Evolutionary conservation across 2,113 vertebrate genomes (phyloP).

Genomic region (Pollachius pollachius): DNA sequence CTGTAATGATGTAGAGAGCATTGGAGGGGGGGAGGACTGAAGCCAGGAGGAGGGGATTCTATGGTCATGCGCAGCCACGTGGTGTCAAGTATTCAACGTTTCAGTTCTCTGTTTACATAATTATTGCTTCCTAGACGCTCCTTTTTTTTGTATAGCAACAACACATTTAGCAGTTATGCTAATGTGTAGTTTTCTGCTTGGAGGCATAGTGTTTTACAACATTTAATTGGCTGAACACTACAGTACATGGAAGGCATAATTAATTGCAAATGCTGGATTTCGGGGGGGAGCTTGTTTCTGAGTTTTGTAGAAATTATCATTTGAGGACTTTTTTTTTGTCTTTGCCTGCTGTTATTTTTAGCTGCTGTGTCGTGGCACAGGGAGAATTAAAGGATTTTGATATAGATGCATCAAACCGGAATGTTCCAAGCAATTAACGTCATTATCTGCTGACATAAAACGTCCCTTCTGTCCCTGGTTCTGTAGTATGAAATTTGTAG

Average conservation of each 20-base stretch:
- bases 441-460: no score
- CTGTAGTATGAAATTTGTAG: no score
- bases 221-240: constrained; percentile 56
- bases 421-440: constrained; percentile 18
- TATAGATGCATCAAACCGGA: constrained; percentile 31
- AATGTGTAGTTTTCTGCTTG: constrained; percentile 35
- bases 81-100: constrained; percentile 47
- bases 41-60: not conserved
- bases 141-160: constrained; percentile 42
- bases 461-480: no score
- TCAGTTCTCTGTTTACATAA: constrained; percentile 60
- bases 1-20: constrained; percentile 36
- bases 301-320: constrained; percentile 60
- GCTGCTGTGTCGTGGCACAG: constrained; percentile 25
- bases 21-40: not conserved
- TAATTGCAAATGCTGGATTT: constrained; percentile 45
- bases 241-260: constrained; percentile 47
- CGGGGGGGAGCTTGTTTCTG: constrained; percentile 46
- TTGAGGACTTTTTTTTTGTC: constrained; percentile 52
- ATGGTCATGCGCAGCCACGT: constrained; percentile 21
- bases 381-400: not conserved
- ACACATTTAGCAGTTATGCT: constrained; percentile 42
- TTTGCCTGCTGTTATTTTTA: constrained; percentile 29
- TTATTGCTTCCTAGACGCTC: constrained; percentile 49
- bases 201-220: constrained; percentile 50